A percentile compares a stretch with the other conserved stretches of the same genome.
These are phyloP conservation scores for Aleiodes testaceus DNA, from an alignment of 2,888 invertebrate genomes.

Conservation along the genomic window DNA sequence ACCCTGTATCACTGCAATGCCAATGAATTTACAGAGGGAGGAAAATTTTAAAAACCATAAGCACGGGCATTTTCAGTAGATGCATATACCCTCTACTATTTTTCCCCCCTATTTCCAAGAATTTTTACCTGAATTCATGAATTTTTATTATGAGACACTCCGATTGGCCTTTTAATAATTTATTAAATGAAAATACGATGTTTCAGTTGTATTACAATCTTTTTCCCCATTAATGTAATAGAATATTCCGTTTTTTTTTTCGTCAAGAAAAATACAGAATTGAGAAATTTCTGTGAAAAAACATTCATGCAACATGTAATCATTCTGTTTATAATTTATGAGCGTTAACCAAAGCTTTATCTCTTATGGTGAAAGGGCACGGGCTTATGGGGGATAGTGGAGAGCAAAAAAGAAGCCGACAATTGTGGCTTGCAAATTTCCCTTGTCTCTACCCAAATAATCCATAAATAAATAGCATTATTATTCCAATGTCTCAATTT, in stretches of 20 bases:
- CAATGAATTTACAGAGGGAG: background rate
- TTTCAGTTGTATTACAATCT: background rate
- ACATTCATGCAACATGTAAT: background rate
- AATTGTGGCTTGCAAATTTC: no score
- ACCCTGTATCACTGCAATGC: background rate
- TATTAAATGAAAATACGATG: background rate
- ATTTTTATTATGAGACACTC: slow-evolving; percentile 15
- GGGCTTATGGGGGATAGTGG: slow-evolving; percentile 11
- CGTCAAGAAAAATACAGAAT: no score
- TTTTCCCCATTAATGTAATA: no score
- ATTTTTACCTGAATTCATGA: slow-evolving; percentile 6
- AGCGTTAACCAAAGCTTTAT: slow-evolving; percentile 15
- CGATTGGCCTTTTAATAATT: background rate
- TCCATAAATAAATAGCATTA: no score
- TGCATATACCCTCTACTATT: background rate
- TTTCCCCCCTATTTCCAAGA: slow-evolving; percentile 2
- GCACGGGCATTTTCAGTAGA: background rate
- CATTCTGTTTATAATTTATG: slow-evolving; percentile 3
- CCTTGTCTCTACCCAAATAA: no score
- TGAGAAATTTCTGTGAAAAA: background rate
- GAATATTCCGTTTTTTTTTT: background rate
- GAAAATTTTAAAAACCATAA: background rate
- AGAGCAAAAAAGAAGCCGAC: background rate
- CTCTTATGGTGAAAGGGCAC: slow-evolving; percentile 15
- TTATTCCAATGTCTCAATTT: slow-evolving; percentile 12